These are phyloP conservation scores for Lepidurus apus DNA, from an alignment of 1,140 invertebrate genomes.

Conservation along the genomic window DNA sequence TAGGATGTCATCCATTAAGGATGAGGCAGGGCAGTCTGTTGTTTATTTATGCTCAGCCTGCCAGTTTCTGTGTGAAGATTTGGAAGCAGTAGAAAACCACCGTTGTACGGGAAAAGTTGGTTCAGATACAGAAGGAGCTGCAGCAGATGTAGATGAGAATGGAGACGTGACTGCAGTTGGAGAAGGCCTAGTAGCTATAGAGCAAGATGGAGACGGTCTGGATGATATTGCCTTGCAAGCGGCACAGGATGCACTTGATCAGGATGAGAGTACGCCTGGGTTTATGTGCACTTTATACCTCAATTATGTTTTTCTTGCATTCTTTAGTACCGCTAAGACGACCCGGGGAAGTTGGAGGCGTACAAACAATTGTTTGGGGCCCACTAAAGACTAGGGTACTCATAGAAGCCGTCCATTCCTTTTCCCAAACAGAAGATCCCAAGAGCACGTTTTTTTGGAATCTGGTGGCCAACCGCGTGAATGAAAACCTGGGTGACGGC, in stretches of 20 bases:
- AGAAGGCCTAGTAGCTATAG: background rate
- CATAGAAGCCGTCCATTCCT: constrained; percentile 3
- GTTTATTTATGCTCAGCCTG: background rate
- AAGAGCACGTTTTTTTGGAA: constrained; percentile 1
- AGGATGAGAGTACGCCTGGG: background rate
- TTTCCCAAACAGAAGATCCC: background rate
- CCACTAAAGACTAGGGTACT: background rate
- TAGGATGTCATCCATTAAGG: background rate
- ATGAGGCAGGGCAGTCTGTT: background rate
- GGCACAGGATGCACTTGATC: background rate
- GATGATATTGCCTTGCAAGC: constrained; percentile 13
- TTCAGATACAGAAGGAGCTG: background rate
- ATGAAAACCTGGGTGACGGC: background rate
- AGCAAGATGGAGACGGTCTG: background rate
- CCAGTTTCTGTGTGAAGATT: constrained; percentile 4
- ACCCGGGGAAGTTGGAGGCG: background rate
- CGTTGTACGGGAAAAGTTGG: background rate
- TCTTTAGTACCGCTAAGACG: background rate
- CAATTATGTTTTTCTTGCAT: background rate
- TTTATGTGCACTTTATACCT: background rate
- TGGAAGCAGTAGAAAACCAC: background rate
- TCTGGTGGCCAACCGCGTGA: constrained; percentile 7
- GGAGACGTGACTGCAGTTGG: background rate
- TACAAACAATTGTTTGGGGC: background rate
- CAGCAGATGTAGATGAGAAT: background rate